Evolutionary conservation across 2,888 invertebrate genomes (phyloP).

Genomic region (Parnassius mnemosyne): DNA sequence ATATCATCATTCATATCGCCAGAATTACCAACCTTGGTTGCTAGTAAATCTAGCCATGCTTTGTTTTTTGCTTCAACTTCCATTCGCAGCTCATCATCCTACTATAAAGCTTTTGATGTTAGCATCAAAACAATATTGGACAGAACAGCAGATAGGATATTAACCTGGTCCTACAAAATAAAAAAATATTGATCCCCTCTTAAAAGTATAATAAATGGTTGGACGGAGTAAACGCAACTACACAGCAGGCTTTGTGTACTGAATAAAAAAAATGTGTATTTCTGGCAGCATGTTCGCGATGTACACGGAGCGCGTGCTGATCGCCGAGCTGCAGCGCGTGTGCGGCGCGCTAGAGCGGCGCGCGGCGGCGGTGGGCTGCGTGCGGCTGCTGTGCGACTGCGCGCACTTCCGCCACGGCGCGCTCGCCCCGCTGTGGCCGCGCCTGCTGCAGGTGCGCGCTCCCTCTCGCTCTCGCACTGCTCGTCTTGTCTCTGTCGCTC

Average conservation of each 20-base stretch:
- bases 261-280: background rate
- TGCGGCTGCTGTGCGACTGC: conserved; percentile 90
- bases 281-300: conserved; percentile 93
- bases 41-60: no score
- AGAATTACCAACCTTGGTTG: no score
- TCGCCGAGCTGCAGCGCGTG: conserved; percentile 93
- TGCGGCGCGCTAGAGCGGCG: conserved; percentile 91
- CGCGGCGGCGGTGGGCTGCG: conserved; percentile 94
- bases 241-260: no score
- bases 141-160: no score
- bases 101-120: no score
- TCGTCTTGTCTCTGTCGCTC: no score
- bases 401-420: conserved; percentile 77
- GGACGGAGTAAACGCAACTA: background rate
- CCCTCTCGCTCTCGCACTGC: background rate
- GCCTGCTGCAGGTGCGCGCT: conserved; percentile 74
- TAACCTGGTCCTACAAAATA: no score
- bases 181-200: no score
- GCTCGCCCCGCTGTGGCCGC: conserved; percentile 83
- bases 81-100: no score
- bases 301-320: conserved; percentile 94
- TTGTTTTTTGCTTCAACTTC: no score
- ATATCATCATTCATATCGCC: no score
- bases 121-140: no score
- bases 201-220: background rate